Evolutionary conservation across 2,888 invertebrate genomes (phyloP).

Genomic region (Chrysodeixis includens): DNA sequence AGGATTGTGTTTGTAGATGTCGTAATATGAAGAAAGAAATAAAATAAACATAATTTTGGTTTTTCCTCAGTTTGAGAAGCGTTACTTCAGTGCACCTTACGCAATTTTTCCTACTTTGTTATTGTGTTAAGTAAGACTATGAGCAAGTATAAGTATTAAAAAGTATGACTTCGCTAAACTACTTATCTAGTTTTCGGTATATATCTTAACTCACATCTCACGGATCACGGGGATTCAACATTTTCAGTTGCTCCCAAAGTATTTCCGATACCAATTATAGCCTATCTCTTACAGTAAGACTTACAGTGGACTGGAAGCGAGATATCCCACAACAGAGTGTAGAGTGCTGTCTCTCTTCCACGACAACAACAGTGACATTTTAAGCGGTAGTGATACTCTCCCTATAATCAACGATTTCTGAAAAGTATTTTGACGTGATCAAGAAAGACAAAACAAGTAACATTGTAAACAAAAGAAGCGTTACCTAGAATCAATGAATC

Average conservation of each 20-base stretch:
- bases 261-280: slow-evolving; percentile 8
- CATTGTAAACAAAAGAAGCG: slow-evolving; percentile 28
- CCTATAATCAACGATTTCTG: slow-evolving; percentile 18
- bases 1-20: slow-evolving; percentile 38
- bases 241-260: not conserved
- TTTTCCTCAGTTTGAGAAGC: no score
- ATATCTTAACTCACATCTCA: no score
- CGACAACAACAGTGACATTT: no score
- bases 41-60: no score
- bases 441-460: slow-evolving; percentile 15
- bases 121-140: not conserved
- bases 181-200: not conserved
- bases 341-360: no score
- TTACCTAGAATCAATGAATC: slow-evolving; percentile 29
- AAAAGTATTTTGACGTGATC: slow-evolving; percentile 29
- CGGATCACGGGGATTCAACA: no score
- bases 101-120: not conserved
- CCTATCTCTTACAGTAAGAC: no score
- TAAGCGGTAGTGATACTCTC: no score
- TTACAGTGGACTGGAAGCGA: no score
- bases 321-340: no score
- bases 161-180: not conserved
- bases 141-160: not conserved
- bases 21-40: no score
- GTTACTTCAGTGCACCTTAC: no score